phyloP scores from a whole-genome alignment of 2,888 invertebrate genomes.

The Sarcophaga variegata region DNA sequence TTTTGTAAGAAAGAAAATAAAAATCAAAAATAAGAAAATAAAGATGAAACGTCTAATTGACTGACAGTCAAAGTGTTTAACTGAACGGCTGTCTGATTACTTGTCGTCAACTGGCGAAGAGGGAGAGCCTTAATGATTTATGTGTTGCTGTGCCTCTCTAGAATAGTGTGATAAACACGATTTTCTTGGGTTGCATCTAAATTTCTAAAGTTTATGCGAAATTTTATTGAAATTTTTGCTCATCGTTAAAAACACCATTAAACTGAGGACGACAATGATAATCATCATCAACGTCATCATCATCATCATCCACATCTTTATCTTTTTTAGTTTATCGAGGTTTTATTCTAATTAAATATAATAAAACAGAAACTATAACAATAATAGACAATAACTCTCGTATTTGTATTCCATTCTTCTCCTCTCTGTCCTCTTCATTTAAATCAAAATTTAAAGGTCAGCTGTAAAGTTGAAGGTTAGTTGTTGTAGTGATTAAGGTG shows the following conservation, averaged over 20 bases:
- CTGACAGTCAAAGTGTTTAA: background rate
- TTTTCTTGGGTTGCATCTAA: constrained; percentile 24
- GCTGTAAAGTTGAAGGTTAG: too few species aligned
- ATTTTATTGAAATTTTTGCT: constrained; percentile 23
- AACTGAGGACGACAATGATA: background rate
- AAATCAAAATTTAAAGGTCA: too few species aligned
- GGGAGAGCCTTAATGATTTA: background rate
- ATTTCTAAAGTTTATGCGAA: constrained; percentile 37
- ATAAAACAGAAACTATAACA: background rate
- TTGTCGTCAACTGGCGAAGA: too few species aligned
- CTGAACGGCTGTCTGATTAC: background rate
- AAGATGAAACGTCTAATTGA: background rate
- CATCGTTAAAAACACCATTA: constrained; percentile 17
- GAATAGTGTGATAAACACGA: constrained; percentile 23
- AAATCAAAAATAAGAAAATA: background rate
- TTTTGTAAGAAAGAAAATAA: too few species aligned
- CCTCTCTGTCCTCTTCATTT: too few species aligned
- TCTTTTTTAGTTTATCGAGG: constrained; percentile 37
- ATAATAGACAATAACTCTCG: background rate
- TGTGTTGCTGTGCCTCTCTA: constrained; percentile 20
- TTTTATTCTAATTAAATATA: constrained; percentile 51
- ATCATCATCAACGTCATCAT: too few species aligned
- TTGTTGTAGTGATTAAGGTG: too few species aligned
- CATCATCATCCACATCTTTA: background rate
- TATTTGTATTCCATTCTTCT: constrained; percentile 14